Percentiles rank a stretch among this genome's conserved stretches.
phyloP scores from a whole-genome alignment of 2,113 vertebrate genomes.

The Lipophrys pholis region DNA sequence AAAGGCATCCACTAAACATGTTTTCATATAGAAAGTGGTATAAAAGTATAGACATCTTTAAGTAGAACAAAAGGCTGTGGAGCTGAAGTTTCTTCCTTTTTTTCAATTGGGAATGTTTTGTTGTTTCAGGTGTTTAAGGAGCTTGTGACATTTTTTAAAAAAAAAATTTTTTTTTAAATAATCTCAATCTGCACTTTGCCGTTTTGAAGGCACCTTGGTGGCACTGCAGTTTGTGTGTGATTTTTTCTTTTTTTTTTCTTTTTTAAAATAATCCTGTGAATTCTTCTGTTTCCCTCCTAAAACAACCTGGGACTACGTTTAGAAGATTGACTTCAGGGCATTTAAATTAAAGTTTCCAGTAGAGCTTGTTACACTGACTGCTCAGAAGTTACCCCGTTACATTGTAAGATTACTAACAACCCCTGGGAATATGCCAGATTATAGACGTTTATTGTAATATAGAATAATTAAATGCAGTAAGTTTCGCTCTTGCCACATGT shows the following conservation, averaged over 20 bases:
- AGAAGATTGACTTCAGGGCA: constrained; percentile 63
- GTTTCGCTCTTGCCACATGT: constrained; percentile 53
- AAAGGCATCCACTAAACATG: constrained; percentile 17
- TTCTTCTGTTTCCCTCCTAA: constrained; percentile 26
- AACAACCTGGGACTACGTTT: constrained; percentile 43
- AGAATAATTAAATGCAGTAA: constrained; percentile 38
- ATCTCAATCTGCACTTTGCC: constrained; percentile 75
- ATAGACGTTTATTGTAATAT: not conserved
- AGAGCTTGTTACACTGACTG: constrained; percentile 54
- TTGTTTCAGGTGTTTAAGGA: not conserved
- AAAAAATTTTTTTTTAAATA: too few species aligned
- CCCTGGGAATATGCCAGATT: constrained; percentile 30
- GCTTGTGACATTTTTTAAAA: constrained; percentile 26
- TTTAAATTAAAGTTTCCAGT: constrained; percentile 56
- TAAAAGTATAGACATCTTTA: constrained; percentile 34
- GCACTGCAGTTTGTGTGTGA: constrained; percentile 75
- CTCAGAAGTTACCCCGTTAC: constrained; percentile 24
- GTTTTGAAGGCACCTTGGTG: constrained; percentile 56
- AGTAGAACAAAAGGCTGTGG: constrained; percentile 23
- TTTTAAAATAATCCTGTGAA: constrained; percentile 73
- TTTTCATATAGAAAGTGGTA: constrained; percentile 32
- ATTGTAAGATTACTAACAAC: constrained; percentile 29
- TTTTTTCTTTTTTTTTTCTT: constrained; percentile 39
- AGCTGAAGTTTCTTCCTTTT: constrained; percentile 8
- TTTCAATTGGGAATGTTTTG: too few species aligned